Evolutionary conservation across 2,797 vertebrate genomes (phyloP).

Genomic region (Poeciliopsis gracilis): DNA sequence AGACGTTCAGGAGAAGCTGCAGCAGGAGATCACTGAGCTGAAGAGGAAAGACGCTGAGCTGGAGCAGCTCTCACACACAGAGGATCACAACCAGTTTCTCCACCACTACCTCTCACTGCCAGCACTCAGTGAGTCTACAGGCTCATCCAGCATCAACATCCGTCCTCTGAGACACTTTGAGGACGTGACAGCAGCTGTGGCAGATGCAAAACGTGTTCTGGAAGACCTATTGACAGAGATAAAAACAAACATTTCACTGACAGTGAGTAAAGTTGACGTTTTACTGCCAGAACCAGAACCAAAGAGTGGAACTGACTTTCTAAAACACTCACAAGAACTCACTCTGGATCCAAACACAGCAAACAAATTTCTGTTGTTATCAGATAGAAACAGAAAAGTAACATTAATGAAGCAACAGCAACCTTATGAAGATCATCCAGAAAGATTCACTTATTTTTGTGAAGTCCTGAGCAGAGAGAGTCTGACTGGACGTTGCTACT

Average conservation of each 20-base stretch:
- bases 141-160: not conserved
- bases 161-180: not conserved
- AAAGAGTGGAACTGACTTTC: not conserved
- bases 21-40: constrained; percentile 32
- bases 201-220: not conserved
- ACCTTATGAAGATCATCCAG: not conserved
- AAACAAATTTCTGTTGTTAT: not conserved
- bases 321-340: not conserved
- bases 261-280: not conserved
- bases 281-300: constrained; percentile 7
- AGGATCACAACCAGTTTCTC: constrained; percentile 19
- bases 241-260: not conserved
- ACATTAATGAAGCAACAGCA: not conserved
- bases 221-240: not conserved
- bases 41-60: constrained; percentile 17
- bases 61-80: constrained; percentile 3
- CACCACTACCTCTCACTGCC: not conserved
- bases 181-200: constrained; percentile 2
- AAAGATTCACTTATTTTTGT: not conserved
- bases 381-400: constrained; percentile 1
- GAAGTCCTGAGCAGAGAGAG: constrained; percentile 1
- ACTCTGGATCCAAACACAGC: constrained; percentile 15
- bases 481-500: constrained; percentile 6
- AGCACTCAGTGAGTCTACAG: not conserved
- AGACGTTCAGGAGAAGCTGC: constrained; percentile 13